These are phyloP conservation scores for Sycophila texana DNA, from an alignment of 2,888 invertebrate genomes.

Conservation along the genomic window DNA sequence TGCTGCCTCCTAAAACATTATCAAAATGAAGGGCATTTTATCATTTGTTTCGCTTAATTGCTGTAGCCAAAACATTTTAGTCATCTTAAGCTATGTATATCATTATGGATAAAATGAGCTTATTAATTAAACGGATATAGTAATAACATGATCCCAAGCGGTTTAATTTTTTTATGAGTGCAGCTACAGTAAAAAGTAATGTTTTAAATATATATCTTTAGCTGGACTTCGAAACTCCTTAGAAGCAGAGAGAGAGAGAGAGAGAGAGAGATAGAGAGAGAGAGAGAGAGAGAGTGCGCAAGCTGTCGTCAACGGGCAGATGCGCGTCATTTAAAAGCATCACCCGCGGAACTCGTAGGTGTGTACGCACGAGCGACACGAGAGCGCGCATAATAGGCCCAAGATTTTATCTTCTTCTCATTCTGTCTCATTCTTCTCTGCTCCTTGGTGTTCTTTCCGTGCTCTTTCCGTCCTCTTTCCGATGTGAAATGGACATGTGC, in stretches of 20 bases:
- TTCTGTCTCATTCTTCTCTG: conserved; percentile 1
- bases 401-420: conserved; percentile 37
- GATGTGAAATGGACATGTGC: conserved; percentile 17
- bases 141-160: too few relatives aligned
- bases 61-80: too few relatives aligned
- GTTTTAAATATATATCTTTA: too few relatives aligned
- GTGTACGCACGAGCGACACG: not conserved
- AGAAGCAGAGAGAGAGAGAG: too few relatives aligned
- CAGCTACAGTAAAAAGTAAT: too few relatives aligned
- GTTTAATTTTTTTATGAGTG: too few relatives aligned
- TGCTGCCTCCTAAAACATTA: conserved; percentile 69
- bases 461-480: too few relatives aligned
- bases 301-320: conserved; percentile 11
- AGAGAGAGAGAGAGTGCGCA: conserved; percentile 23
- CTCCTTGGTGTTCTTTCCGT: not conserved
- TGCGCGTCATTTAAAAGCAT: not conserved
- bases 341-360: not conserved
- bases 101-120: not conserved
- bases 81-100: too few relatives aligned
- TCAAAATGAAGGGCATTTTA: not conserved
- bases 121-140: too few relatives aligned
- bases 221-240: too few relatives aligned
- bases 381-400: not conserved
- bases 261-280: too few relatives aligned
- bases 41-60: not conserved